Evolutionary conservation across 2,113 vertebrate species (phyloP), one percentile per base, ranked within the genome.

Genomic region (Columba janthina): DNA sequence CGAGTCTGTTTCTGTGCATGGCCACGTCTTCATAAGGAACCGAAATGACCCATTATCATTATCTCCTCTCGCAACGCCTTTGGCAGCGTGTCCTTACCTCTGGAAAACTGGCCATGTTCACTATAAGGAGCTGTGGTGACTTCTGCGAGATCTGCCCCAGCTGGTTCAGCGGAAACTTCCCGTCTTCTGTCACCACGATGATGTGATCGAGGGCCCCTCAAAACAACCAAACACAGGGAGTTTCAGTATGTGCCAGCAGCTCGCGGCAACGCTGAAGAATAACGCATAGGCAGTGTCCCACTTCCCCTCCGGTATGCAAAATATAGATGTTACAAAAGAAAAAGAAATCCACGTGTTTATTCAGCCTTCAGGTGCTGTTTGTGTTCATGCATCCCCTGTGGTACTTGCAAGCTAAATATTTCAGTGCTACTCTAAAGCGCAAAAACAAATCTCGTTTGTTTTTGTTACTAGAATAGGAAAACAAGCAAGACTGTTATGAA

Each of bases 141-240:
- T 99, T 99, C 98, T 99, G 98, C 51, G 99, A 98, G 98, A 99
- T 98, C 97, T 99, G 99, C 42, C 98, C 99, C 93, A 99, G 98
- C 97, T 99, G 99, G 97, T 99, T 99, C 83, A 99, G 98, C 1
- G 99, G 98, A 89, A 99, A 98, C 94, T 99, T 99, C 94, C 99
- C 99, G 42, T 99, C 98, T 71, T 98, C 96, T 81, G 99, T 99
- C 85, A 97, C 28, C 96, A 99, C 99, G 10, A 97, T 95, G 53
- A 99, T 98, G 94, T 99, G 99, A 98, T 99, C 99, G 85, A 99
- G 98, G 81, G 98, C 98, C 84, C 99, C 99, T 99, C 88, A 18
- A 95, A 82, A 88, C 91, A 96, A 92, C 29, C 77, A 97, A 89
- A 67, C 71, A 88, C 57, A 71, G 25, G 7, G 34, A 65, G 36